Evolutionary conservation across 2,888 invertebrate species (phyloP).

Genomic region (Coecobrya sp.): DNA sequence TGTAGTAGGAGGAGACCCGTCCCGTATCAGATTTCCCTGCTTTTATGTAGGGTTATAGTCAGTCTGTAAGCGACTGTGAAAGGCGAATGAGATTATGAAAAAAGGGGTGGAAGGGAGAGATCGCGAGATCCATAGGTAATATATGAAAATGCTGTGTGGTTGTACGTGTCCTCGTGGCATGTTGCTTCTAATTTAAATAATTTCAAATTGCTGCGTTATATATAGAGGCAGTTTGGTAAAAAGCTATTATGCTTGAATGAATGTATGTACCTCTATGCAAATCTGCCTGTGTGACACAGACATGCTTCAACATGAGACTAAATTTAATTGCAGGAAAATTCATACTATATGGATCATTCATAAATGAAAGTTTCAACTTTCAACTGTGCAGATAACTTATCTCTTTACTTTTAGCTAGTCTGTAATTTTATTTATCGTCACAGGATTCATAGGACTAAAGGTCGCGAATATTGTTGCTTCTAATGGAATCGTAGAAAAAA

Average conservation of each 20-base stretch:
- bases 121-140: neutral
- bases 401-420: neutral
- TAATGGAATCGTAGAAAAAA: neutral
- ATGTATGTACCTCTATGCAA: neutral
- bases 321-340: neutral
- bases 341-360: neutral
- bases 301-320: neutral
- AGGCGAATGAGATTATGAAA: neutral
- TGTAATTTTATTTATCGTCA: neutral
- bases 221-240: neutral
- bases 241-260: neutral
- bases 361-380: neutral
- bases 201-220: neutral
- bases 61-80: constrained; percentile 1
- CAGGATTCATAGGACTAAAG: constrained; percentile 1
- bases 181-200: constrained; percentile 43
- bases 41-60: neutral
- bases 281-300: neutral
- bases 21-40: constrained; percentile 7
- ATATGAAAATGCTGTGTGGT: neutral
- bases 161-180: neutral
- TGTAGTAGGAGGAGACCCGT: neutral
- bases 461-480: neutral
- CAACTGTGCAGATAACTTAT: neutral
- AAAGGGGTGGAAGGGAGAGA: constrained; percentile 51